Percentiles rank a stretch among this genome's conserved stretches.
Evolutionary conservation across 2,113 vertebrate species (phyloP).

Genomic region (Desmodus rotundus): DNA sequence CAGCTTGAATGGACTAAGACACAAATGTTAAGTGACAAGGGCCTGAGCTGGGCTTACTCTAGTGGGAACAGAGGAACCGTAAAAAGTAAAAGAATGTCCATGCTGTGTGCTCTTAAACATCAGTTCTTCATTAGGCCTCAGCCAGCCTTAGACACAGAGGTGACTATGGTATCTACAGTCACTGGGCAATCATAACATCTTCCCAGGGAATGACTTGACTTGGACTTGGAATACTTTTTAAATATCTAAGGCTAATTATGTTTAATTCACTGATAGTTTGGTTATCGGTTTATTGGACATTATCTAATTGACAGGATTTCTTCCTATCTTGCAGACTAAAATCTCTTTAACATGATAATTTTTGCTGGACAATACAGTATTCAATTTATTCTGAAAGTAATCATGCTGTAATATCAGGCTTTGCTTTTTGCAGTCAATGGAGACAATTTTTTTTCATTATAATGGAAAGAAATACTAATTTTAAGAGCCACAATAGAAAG

Average conservation of each 20-base stretch:
- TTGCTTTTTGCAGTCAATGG: conserved; percentile 50
- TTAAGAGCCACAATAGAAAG: conserved; percentile 51
- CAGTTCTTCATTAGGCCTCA: background rate
- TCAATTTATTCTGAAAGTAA: conserved; percentile 55
- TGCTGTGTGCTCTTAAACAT: background rate
- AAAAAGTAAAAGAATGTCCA: background rate
- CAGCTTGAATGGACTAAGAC: background rate
- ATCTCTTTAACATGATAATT: conserved; percentile 52
- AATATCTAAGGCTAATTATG: conserved; percentile 43
- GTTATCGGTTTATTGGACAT: conserved; percentile 31
- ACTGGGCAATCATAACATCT: background rate
- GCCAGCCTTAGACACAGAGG: background rate
- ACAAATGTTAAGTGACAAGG: background rate
- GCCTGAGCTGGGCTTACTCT: background rate
- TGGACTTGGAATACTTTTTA: background rate
- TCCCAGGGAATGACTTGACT: background rate
- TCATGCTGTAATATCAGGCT: conserved; percentile 38
- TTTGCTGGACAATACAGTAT: conserved; percentile 52
- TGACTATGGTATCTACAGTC: background rate
- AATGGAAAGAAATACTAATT: conserved; percentile 66
- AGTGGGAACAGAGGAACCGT: background rate
- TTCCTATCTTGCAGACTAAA: conserved; percentile 17
- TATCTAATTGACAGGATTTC: conserved; percentile 27
- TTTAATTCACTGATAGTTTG: conserved; percentile 36
- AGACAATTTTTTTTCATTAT: conserved; percentile 55